phyloP scores from a whole-genome alignment of 2,888 invertebrate species.

The Aphidius colemani region DNA sequence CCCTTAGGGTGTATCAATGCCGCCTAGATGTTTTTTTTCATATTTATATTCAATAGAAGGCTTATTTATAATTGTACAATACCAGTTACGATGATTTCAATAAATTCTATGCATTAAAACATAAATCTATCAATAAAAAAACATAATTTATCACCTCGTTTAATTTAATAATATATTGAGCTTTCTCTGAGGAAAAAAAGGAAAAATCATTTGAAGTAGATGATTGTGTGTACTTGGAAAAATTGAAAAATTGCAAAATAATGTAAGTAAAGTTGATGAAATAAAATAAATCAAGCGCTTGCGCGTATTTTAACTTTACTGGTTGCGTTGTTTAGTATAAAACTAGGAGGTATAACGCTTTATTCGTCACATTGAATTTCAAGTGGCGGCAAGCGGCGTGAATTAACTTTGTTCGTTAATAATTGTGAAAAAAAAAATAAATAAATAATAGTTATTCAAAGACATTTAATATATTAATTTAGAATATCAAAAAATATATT shows the following conservation, averaged over 20 bases:
- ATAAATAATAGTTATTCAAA: not conserved
- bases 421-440: conserved; percentile 2
- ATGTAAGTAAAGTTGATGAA: not conserved
- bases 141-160: too few species aligned
- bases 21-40: too few species aligned
- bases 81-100: too few species aligned
- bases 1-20: too few species aligned
- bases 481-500: not conserved
- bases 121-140: too few species aligned
- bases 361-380: conserved; percentile 39
- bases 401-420: conserved; percentile 1
- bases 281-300: conserved; percentile 32
- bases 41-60: too few species aligned
- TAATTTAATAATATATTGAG: not conserved
- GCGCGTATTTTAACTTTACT: conserved; percentile 29
- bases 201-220: not conserved
- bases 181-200: not conserved
- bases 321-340: conserved; percentile 36
- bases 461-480: not conserved
- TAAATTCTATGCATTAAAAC: too few species aligned
- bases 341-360: conserved; percentile 36
- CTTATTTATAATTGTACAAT: too few species aligned
- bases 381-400: conserved; percentile 30
- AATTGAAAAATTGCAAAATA: not conserved
- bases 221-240: not conserved